Percentiles rank a stretch among this genome's conserved stretches.
Conservation (phyloP, 1,140 invertebrate genomes). For the Caenorhabditis latens region DNA sequence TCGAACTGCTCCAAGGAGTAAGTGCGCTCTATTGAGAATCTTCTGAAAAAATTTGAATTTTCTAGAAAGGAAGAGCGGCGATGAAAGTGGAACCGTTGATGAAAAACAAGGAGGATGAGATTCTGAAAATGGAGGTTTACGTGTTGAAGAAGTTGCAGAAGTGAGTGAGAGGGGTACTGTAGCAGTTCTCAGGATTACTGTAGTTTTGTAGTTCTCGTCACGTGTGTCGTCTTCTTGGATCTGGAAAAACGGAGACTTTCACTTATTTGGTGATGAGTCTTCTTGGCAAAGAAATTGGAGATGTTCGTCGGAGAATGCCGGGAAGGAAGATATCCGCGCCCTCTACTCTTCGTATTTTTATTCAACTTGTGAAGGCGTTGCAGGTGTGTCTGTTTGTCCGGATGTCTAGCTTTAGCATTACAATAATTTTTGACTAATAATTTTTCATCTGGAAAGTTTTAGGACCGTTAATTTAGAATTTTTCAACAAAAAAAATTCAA, state of each 20-base stretch:
- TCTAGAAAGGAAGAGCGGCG: constrained; percentile 45
- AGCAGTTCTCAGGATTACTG: no score
- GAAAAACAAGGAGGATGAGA: constrained; percentile 71
- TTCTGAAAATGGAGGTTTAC: constrained; percentile 73
- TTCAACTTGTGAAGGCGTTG: constrained; percentile 64
- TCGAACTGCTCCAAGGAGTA: constrained; percentile 54
- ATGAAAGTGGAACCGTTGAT: constrained; percentile 71
- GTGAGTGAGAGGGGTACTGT: background rate
- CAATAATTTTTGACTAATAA: no score
- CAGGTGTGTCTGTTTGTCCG: no score
- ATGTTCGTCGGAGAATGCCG: constrained; percentile 69
- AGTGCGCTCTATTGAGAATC: background rate
- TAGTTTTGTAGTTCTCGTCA: constrained; percentile 64
- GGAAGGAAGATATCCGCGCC: constrained; percentile 66
- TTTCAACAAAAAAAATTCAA: background rate
- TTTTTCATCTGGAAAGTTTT: no score
- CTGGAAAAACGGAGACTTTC: constrained; percentile 68
- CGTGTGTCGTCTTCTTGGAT: constrained; percentile 64
- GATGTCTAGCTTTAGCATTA: no score
- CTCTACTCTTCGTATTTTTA: constrained; percentile 66
- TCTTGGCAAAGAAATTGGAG: constrained; percentile 70
- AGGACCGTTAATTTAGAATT: no score
- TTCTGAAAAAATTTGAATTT: background rate
- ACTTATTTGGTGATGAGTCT: constrained; percentile 71
- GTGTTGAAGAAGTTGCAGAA: constrained; percentile 71